Base-by-base conservation (phyloP, 2,113 vertebrate species). In the Triplophysa dalaica region DNA sequence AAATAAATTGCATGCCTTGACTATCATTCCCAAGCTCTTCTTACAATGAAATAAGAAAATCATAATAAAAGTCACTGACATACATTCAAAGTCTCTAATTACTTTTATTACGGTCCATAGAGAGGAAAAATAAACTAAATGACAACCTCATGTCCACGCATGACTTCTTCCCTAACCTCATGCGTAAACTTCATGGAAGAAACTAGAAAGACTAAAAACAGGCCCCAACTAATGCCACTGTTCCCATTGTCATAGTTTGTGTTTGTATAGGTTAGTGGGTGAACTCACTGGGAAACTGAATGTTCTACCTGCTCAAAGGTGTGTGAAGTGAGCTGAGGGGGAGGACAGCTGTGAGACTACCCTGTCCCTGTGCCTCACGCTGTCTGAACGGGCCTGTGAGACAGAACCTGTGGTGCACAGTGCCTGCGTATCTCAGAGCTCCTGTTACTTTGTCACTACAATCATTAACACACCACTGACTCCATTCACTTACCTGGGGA, bases 401-500 rank as follows among this genome's bases (percentile, higher is more conserved):
- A 73, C 33, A 60, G 70, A 73, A 60, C n/a, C 52, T 73, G 54
- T 41, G 26, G 17, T 72, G 41, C 17, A 17, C 21, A 68, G n/a
- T 21, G 43, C 14, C 14, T 69, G 67, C 33, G 33, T 70, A 14
- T 70, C 14, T 70, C 24, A 58, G 19, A 58, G 54, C 19, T 14
- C 66, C 66, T 70, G 63, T 33, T 41, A 13, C 41, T 26, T 45
- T 11, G 67, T 52, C 58, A 22, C 70, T 43, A 22, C 14, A 60
- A 60, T 41, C 70, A 73, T 73, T 33, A 43, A 73, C 70, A 73
- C 70, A 73, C 33, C 33, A 73, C 13, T 60, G 70, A 43, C 54
- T 73, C 54, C 56, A 72, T 56, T 72, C n/a, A 17, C 11, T 14
- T 73, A n/a, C 22, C 70, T 73, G 33, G 70, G 70, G 70, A 24